Percentiles rank a stretch among this genome's conserved stretches.
Evolutionary conservation across 2,113 vertebrate genomes (phyloP).

Genomic region (Albula goreensis): DNA sequence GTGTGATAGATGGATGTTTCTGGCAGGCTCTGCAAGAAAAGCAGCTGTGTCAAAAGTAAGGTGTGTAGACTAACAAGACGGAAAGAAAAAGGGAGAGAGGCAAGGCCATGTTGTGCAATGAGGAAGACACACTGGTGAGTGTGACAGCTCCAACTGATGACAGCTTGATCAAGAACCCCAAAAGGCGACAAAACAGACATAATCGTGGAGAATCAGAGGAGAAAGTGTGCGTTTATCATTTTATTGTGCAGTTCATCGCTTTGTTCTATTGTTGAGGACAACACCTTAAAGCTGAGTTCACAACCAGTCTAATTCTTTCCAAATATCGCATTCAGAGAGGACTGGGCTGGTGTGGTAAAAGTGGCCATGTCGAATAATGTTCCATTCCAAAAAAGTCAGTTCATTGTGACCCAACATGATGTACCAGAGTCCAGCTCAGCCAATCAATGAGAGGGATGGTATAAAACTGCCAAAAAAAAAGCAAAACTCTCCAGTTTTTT

Average conservation of each 20-base stretch:
- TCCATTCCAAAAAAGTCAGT: neutral
- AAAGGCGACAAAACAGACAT: constrained; percentile 1
- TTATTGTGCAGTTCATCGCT: neutral
- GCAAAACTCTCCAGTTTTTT: neutral
- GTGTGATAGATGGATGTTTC: constrained; percentile 64
- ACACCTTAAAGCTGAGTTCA: neutral
- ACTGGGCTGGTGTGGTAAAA: neutral
- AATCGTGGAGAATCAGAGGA: neutral
- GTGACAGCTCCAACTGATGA: constrained; percentile 50
- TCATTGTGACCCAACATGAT: neutral
- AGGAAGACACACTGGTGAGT: constrained; percentile 43
- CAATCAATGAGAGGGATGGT: neutral
- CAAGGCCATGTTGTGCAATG: constrained; percentile 52
- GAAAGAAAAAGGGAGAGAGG: constrained; percentile 65
- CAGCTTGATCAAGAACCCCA: constrained; percentile 56
- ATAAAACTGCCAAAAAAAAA: neutral
- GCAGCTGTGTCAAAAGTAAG: constrained; percentile 70
- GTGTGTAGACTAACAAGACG: constrained; percentile 75
- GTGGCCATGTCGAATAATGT: neutral
- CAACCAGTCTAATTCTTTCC: neutral
- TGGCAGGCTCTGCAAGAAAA: constrained; percentile 64
- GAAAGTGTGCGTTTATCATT: neutral
- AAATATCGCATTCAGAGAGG: neutral
- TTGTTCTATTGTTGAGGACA: neutral
- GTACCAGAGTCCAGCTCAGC: neutral